Percentiles rank a stretch among this genome's conserved stretches.
Conservation (phyloP, 2,888 invertebrate genomes). For the Thalpophila matura region DNA sequence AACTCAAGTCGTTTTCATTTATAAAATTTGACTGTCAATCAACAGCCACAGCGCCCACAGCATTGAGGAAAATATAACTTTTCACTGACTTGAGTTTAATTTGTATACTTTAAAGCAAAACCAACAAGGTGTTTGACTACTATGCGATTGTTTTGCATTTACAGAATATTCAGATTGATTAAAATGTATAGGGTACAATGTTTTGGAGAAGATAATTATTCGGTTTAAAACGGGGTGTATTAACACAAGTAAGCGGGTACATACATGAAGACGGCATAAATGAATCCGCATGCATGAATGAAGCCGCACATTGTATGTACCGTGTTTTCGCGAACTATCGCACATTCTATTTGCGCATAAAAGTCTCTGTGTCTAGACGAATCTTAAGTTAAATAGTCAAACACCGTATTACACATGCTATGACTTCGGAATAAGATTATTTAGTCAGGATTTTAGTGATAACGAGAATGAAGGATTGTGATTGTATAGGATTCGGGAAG, state of each 20-base stretch:
- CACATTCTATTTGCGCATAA: too few species aligned
- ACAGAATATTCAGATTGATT: neutral
- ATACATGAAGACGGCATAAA: too few species aligned
- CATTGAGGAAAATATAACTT: neutral
- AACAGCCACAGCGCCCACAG: too few species aligned
- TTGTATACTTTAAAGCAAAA: neutral
- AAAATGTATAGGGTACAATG: too few species aligned
- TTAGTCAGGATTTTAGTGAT: neutral
- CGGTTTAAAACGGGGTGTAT: too few species aligned
- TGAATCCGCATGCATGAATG: too few species aligned
- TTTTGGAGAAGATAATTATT: too few species aligned
- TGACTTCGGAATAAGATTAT: slow-evolving; percentile 1
- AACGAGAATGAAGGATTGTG: neutral
- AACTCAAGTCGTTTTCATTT: slow-evolving; percentile 18
- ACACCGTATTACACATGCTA: slow-evolving; percentile 6
- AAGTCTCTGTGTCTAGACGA: too few species aligned
- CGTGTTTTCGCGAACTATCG: too few species aligned
- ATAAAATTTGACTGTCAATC: too few species aligned
- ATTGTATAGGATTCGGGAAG: neutral
- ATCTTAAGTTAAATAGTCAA: slow-evolving; percentile 28
- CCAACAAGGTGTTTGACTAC: slow-evolving; percentile 13
- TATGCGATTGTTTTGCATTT: neutral
- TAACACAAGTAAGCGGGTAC: too few species aligned
- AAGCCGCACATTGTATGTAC: too few species aligned
- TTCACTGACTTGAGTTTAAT: slow-evolving; percentile 19